Percentiles rank a stretch among this genome's conserved stretches.
phyloP scores from a whole-genome alignment of 2,113 vertebrate species.

The Rhodinocichla rosea region DNA sequence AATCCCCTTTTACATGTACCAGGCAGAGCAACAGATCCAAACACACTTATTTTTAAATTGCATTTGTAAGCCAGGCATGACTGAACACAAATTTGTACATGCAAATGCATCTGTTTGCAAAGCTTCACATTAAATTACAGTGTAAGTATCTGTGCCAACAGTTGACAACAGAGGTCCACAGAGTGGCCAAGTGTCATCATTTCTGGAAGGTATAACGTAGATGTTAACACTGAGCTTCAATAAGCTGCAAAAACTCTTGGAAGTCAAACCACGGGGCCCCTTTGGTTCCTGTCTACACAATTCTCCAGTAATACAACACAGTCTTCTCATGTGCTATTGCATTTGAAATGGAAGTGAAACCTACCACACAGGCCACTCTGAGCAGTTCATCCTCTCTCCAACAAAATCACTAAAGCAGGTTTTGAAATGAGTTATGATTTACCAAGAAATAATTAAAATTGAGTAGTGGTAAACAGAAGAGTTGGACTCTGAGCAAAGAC shows the following conservation, averaged over 20 bases:
- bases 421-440: neutral
- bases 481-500: neutral
- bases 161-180: constrained; percentile 18
- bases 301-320: neutral
- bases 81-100: constrained; percentile 27
- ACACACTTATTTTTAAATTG: neutral
- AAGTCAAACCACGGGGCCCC: neutral
- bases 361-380: neutral
- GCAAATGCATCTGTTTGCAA: constrained; percentile 33
- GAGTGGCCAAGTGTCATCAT: constrained; percentile 32
- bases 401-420: neutral
- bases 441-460: neutral
- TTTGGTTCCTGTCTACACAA: neutral
- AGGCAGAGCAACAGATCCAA: constrained; percentile 28
- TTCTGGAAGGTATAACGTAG: constrained; percentile 28
- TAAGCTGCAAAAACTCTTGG: constrained; percentile 1
- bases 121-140: constrained; percentile 16
- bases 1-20: neutral
- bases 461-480: neutral
- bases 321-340: neutral
- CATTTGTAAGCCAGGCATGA: constrained; percentile 28
- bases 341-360: neutral
- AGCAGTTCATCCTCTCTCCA: neutral
- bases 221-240: neutral
- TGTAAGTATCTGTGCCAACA: constrained; percentile 14